Conservation (phyloP, 30 jellyfish, hydroid and myxozoan genomes). For the Chrysaora quinquecirrha region DNA sequence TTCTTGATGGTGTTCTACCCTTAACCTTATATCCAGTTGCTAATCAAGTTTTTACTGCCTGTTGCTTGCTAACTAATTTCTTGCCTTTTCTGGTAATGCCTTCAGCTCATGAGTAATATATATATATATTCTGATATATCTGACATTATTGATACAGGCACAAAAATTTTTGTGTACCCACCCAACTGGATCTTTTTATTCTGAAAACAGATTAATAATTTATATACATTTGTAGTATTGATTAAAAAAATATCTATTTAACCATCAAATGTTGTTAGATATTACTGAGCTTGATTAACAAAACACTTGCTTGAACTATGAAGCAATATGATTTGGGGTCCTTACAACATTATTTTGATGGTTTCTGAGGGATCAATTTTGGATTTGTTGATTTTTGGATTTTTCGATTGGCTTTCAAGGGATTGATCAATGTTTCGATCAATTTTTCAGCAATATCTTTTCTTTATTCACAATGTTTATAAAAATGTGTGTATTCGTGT, state of each 20-base stretch:
- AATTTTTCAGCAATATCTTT: not conserved
- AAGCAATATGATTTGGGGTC: not conserved
- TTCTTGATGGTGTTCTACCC: conserved; percentile 28
- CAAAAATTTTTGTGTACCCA: not conserved
- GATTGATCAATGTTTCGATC: not conserved
- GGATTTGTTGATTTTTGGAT: too few relatives aligned
- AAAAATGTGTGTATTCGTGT: not conserved
- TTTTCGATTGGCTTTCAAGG: not conserved
- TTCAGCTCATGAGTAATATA: not conserved
- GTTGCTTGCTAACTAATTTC: conserved; percentile 16
- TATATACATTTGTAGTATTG: not conserved
- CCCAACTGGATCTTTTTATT: not conserved
- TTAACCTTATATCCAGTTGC: conserved; percentile 26
- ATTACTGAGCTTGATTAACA: not conserved
- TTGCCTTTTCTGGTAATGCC: conserved; percentile 5
- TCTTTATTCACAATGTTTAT: not conserved
- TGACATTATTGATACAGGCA: not conserved
- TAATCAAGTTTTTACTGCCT: conserved; percentile 18
- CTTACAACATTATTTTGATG: not conserved
- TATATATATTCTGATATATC: not conserved
- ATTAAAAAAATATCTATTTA: too few relatives aligned
- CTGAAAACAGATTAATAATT: not conserved
- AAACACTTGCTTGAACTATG: not conserved
- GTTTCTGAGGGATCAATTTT: not conserved
- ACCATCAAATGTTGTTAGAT: not conserved